Conservation (phyloP, 2,113 vertebrate species). For the Theropithecus gelada region DNA sequence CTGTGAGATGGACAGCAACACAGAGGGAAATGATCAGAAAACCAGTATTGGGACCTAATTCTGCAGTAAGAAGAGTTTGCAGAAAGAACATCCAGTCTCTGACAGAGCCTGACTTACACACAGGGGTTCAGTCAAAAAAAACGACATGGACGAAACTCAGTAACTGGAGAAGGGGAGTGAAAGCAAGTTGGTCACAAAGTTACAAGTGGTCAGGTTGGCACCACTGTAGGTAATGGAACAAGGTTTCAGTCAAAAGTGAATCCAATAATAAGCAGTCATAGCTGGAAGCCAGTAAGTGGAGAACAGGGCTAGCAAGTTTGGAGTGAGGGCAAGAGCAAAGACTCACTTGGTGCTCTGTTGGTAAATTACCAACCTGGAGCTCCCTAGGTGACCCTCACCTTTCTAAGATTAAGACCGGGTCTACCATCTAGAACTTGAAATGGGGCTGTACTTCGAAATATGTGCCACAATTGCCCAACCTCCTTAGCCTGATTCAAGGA, state of each 20-base stretch:
- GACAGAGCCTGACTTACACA: neutral
- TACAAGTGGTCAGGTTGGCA: neutral
- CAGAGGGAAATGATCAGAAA: neutral
- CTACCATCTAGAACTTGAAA: neutral
- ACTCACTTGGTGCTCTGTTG: neutral
- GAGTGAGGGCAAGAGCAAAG: neutral
- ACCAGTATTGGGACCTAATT: neutral
- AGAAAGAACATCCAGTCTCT: neutral
- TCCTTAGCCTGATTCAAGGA: neutral
- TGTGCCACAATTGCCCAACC: neutral
- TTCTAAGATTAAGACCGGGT: neutral
- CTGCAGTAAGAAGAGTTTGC: neutral
- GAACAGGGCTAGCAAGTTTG: neutral
- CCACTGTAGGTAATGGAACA: neutral
- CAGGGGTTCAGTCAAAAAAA: neutral
- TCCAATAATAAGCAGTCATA: neutral
- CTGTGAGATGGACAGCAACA: neutral
- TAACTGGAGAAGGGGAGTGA: neutral
- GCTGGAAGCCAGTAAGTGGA: neutral
- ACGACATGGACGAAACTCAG: neutral
- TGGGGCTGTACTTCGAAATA: neutral
- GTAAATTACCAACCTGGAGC: neutral
- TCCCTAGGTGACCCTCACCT: neutral
- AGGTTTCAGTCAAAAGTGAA: neutral
- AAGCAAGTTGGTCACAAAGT: neutral